A percentile compares a stretch with the other conserved stretches of the same genome.
These are phyloP conservation scores for Heliangelus exortis DNA, from an alignment of 2,797 vertebrate species.

Conservation along the genomic window DNA sequence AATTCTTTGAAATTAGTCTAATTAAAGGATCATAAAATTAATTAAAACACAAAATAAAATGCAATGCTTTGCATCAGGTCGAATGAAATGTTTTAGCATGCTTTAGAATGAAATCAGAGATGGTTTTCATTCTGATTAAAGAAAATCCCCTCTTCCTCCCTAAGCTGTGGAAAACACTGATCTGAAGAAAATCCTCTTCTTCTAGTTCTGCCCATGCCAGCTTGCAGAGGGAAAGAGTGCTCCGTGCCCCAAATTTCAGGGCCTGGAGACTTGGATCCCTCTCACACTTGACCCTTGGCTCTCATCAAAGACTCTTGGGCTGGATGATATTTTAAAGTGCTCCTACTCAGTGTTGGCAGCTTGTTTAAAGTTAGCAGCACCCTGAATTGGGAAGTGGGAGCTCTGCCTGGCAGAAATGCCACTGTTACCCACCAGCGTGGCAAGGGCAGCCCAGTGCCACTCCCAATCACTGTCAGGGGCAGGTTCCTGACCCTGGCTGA, in stretches of 20 bases:
- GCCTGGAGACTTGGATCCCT: background rate
- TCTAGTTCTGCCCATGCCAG: background rate
- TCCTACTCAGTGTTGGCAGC: background rate
- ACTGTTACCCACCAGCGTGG: background rate
- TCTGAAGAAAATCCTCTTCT: background rate
- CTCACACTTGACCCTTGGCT: background rate
- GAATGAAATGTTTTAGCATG: background rate
- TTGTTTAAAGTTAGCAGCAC: slow-evolving; percentile 34
- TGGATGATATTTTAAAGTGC: slow-evolving; percentile 8
- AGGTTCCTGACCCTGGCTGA: background rate
- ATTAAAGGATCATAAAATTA: slow-evolving; percentile 67
- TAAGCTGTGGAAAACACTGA: background rate
- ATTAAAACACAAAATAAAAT: slow-evolving; percentile 43
- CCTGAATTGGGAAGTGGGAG: background rate
- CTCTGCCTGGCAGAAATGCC: slow-evolving; percentile 33
- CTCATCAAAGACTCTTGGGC: background rate
- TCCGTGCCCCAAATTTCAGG: background rate
- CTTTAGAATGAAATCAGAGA: slow-evolving; percentile 45
- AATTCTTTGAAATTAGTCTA: slow-evolving; percentile 32
- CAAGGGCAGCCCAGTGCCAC: background rate
- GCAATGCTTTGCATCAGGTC: slow-evolving; percentile 12
- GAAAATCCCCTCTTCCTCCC: background rate
- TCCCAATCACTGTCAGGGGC: slow-evolving; percentile 2
- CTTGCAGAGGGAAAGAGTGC: background rate
- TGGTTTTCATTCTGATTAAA: slow-evolving; percentile 26